Evolutionary conservation across 2,888 invertebrate genomes (phyloP).

Genomic region (Ommatoiulus sabulosus): DNA sequence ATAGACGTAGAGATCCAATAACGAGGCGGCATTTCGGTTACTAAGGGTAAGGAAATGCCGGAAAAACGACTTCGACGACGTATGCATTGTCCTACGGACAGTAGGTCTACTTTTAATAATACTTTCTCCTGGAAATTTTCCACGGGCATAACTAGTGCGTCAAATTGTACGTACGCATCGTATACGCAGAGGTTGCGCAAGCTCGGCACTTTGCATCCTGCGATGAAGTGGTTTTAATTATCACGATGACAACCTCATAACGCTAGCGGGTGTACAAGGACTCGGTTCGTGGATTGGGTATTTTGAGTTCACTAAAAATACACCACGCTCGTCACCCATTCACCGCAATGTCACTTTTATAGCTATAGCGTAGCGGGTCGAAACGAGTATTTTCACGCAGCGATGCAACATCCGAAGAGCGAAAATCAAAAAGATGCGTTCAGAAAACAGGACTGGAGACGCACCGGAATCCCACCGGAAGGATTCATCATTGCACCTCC

Average conservation of each 20-base stretch:
- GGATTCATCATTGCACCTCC: constrained; percentile 5
- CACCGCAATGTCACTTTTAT: background rate
- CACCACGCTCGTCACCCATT: background rate
- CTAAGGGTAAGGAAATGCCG: background rate
- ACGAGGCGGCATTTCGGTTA: background rate
- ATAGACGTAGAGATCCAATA: background rate
- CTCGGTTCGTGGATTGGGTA: constrained; percentile 31
- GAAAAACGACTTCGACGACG: background rate
- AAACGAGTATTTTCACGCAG: background rate
- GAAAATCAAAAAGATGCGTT: background rate
- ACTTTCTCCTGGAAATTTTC: background rate
- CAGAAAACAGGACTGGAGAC: constrained; percentile 1
- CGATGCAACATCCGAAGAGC: background rate
- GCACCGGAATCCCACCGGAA: constrained; percentile 4
- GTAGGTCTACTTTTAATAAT: background rate
- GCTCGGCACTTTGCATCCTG: background rate
- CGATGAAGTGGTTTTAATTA: constrained; percentile 33
- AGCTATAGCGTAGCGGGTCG: background rate
- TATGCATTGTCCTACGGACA: background rate
- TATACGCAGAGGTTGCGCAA: background rate
- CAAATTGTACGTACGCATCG: background rate
- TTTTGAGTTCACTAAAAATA: constrained; percentile 28
- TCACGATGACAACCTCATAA: constrained; percentile 17
- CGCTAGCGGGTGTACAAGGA: background rate
- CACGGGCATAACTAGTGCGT: background rate